Conservation (phyloP, 2,888 invertebrate species). For the Noctua janthe region DNA sequence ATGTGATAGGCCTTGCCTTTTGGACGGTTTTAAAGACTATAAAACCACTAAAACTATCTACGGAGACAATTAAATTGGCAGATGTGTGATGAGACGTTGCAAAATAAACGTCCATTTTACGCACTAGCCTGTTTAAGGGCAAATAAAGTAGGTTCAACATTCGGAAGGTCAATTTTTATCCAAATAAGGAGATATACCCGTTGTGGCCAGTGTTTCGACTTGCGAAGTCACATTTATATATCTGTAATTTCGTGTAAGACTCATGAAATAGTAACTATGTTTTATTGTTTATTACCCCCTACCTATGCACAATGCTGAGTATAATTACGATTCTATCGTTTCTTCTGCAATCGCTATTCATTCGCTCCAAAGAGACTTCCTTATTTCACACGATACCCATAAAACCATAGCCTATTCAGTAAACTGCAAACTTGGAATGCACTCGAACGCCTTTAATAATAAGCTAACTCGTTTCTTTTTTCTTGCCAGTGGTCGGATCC, state of each 20-base stretch:
- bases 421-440: slow-evolving; percentile 66
- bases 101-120: slow-evolving; percentile 17
- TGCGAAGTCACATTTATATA: slow-evolving; percentile 5
- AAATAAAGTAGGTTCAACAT: neutral
- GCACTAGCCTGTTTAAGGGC: neutral
- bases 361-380: slow-evolving; percentile 56
- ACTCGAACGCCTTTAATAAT: slow-evolving; percentile 70
- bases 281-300: slow-evolving; percentile 15
- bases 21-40: slow-evolving; percentile 1
- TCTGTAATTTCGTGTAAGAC: slow-evolving; percentile 6
- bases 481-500: slow-evolving; percentile 61
- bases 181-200: slow-evolving; percentile 23
- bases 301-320: neutral
- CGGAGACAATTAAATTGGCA: slow-evolving; percentile 22
- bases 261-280: slow-evolving; percentile 9
- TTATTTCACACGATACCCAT: slow-evolving; percentile 62
- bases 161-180: slow-evolving; percentile 22
- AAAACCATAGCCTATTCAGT: slow-evolving; percentile 64
- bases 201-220: neutral
- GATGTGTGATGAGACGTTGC: slow-evolving; percentile 1
- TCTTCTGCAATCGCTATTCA: slow-evolving; percentile 33
- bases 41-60: slow-evolving; percentile 22
- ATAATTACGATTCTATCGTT: slow-evolving; percentile 25
- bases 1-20: slow-evolving; percentile 37
- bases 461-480: slow-evolving; percentile 67